A percentile compares a stretch with the other conserved stretches of the same genome.
phyloP scores from a whole-genome alignment of 2,888 invertebrate species.

The Panorpa germanica region DNA sequence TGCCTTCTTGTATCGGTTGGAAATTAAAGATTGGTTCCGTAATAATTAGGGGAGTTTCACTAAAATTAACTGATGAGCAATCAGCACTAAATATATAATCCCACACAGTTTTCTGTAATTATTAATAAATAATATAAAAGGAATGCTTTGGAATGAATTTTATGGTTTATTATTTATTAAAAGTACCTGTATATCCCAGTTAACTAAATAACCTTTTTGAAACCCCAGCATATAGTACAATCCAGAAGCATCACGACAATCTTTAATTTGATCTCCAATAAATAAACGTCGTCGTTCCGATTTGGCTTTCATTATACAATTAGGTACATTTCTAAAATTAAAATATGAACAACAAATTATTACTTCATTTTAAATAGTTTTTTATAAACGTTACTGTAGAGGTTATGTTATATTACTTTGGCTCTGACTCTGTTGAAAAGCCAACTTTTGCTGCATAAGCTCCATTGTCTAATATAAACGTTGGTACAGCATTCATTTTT shows the following conservation, averaged over 20 bases:
- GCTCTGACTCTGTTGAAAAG: constrained; percentile 41
- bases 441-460: constrained; percentile 76
- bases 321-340: constrained; percentile 52
- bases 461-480: constrained; percentile 72
- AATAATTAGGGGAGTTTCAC: constrained; percentile 62
- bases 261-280: constrained; percentile 86
- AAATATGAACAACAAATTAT: constrained; percentile 8
- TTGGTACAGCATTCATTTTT: constrained; percentile 21
- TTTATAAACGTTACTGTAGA: constrained; percentile 2
- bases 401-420: constrained; percentile 30
- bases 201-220: constrained; percentile 86
- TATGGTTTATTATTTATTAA: neutral
- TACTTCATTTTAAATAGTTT: constrained; percentile 7
- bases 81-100: constrained; percentile 85
- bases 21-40: constrained; percentile 95
- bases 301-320: constrained; percentile 96
- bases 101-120: constrained; percentile 72
- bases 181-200: constrained; percentile 68
- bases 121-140: neutral
- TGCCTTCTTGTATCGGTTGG: constrained; percentile 76
- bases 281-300: constrained; percentile 87
- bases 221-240: constrained; percentile 86
- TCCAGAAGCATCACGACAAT: constrained; percentile 89
- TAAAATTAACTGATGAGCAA: constrained; percentile 55
- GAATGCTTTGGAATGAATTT: constrained; percentile 2